Base-by-base conservation (phyloP, 2,797 vertebrate genomes). In the Micromesistius poutassou region DNA sequence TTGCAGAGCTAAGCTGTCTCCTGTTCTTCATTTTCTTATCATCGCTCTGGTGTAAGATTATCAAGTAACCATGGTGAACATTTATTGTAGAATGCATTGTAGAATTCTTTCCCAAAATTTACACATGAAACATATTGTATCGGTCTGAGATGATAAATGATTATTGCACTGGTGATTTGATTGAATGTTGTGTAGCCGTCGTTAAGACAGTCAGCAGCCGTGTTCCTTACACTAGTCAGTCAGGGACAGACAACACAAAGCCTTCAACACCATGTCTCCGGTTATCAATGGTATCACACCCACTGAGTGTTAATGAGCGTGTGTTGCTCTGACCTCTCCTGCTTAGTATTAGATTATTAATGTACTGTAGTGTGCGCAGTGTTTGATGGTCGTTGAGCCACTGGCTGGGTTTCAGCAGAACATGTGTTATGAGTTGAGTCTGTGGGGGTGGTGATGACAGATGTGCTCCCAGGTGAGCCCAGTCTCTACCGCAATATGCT, bases 391-490 rank as follows among this genome's bases (percentile, higher is more conserved):
- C 0, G 55, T n/a, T 22, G 3, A 22, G 46, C 46, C 16, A 0
- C 19, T 62, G 22, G n/a, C 55, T 19, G 25, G 3, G n/a, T 68
- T 28, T 25, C 28, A 28, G 28, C 62, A 68, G n/a, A 68, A 25
- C 62, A 68, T 68, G 62, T 68, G 62, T 28, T 68, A 2, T 62
- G 55, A 62, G 55, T 62, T 62, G 55, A 25, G 55, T 25, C 22
- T 62, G 46, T 50, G 55, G 55, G 55, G 55, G 38, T 33, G 68
- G 78, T 66, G 40, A 73, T 81, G 62, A 68, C 62, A 68, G 62
- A 28, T 68, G 8, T 28, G 62, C 62, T 68, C 62, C 62, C 25
- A 68, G 62, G 62, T 68, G 62, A 68, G 62, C 9, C 9, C 62
- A 28, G 8, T 28, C n/a, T 62, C 55, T 16, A n/a, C 55, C 22